A percentile compares a stretch with the other conserved stretches of the same genome.
Evolutionary conservation across 2,888 invertebrate genomes (phyloP).

Genomic region (Drosophila basisetae): DNA sequence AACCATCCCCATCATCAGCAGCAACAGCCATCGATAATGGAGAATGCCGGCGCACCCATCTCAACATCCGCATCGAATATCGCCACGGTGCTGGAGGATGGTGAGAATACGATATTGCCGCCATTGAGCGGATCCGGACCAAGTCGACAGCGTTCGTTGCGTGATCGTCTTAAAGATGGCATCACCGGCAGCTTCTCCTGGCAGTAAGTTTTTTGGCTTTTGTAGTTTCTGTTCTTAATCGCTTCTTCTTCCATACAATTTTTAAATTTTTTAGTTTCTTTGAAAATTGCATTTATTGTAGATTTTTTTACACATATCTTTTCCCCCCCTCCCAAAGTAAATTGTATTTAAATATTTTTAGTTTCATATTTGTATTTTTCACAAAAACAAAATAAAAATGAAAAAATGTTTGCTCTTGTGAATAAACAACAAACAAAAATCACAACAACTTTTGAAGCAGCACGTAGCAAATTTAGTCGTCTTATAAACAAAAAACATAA

Average conservation of each 20-base stretch:
- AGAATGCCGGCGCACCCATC: conserved; percentile 73
- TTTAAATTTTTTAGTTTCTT: conserved; percentile 19
- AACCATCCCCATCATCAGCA: conserved; percentile 67
- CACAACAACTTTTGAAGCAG: conserved; percentile 25
- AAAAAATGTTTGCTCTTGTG: neutral
- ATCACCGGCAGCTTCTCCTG: conserved; percentile 92
- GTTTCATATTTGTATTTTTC: conserved; percentile 22
- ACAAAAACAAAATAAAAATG: neutral
- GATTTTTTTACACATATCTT: neutral
- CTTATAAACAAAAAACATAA: conserved; percentile 8
- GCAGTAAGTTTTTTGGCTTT: conserved; percentile 89
- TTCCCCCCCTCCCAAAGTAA: neutral
- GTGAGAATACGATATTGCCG: conserved; percentile 83
- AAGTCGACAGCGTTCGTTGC: conserved; percentile 91
- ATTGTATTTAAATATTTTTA: conserved; percentile 15
- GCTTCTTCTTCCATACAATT: conserved; percentile 37
- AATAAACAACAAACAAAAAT: conserved; percentile 19
- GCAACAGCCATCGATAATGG: conserved; percentile 80
- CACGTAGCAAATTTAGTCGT: conserved; percentile 31
- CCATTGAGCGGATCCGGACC: conserved; percentile 86
- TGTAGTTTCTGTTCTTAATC: conserved; percentile 46
- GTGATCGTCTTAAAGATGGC: conserved; percentile 92
- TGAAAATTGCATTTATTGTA: conserved; percentile 23
- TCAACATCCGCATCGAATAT: conserved; percentile 83
- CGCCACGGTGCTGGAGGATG: conserved; percentile 77